phyloP scores from a whole-genome alignment of 2,113 vertebrate genomes.

The Anas platyrhynchos region DNA sequence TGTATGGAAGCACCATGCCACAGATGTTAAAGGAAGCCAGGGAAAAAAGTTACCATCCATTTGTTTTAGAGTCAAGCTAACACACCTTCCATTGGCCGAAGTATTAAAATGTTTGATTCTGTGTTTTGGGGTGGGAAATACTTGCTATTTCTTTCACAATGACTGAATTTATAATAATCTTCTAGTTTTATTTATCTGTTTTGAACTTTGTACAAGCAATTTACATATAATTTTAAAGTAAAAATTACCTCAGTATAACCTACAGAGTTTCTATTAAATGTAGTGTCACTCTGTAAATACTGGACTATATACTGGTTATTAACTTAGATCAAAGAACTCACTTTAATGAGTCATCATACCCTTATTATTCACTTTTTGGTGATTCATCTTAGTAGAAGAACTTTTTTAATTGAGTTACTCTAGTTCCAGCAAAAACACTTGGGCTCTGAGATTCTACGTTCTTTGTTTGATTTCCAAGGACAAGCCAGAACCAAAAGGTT shows the following conservation, averaged over 20 bases:
- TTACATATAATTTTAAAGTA: constrained; percentile 2
- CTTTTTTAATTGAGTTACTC: not conserved
- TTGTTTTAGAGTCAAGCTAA: not conserved
- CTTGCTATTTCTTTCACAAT: not conserved
- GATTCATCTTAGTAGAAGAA: constrained; percentile 36
- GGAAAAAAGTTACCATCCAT: not conserved
- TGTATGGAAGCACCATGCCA: not conserved
- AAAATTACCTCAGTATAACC: not conserved
- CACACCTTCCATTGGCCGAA: not conserved
- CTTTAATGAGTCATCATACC: constrained; percentile 30
- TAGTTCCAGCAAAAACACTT: not conserved
- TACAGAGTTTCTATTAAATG: not conserved
- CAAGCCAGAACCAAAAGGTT: not conserved
- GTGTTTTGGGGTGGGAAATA: not conserved
- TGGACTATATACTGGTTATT: constrained; percentile 16
- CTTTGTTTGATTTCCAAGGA: not conserved
- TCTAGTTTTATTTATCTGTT: not conserved
- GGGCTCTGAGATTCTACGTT: not conserved
- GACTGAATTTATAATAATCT: not conserved
- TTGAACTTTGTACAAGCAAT: not conserved
- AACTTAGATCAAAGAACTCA: constrained; percentile 23
- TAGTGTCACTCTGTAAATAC: not conserved
- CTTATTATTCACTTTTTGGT: constrained; percentile 16
- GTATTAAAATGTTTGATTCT: not conserved
- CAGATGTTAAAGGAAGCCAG: not conserved